Conservation (phyloP, 2,888 invertebrate species). For the Thereva nobilitata region DNA sequence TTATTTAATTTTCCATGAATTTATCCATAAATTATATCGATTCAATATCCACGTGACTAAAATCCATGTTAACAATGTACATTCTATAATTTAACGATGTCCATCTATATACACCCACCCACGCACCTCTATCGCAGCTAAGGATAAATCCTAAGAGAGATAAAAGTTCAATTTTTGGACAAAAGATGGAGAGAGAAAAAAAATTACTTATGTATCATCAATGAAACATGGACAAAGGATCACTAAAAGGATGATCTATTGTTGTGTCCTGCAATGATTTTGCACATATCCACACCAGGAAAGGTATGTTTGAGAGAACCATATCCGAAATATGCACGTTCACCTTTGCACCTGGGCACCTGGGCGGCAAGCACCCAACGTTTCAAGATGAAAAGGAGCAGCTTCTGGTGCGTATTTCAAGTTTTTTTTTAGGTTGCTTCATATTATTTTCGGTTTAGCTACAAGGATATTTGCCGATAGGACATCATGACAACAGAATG, state of each 20-base stretch:
- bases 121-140: neutral
- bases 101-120: neutral
- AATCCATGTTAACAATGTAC: neutral
- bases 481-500: slow-evolving; percentile 15
- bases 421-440: neutral
- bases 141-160: neutral
- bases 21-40: slow-evolving; percentile 3
- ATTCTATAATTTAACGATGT: neutral
- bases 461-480: slow-evolving; percentile 13
- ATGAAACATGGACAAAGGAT: slow-evolving; percentile 23
- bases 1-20: neutral
- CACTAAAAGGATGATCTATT: slow-evolving; percentile 19
- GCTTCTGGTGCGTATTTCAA: slow-evolving; percentile 14
- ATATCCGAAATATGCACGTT: slow-evolving; percentile 25
- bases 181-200: too few species aligned
- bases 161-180: neutral
- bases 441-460: neutral
- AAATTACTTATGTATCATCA: slow-evolving; percentile 13
- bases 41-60: slow-evolving; percentile 25
- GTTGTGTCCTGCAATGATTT: slow-evolving; percentile 24
- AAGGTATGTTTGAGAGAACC: neutral
- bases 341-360: slow-evolving; percentile 29
- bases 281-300: slow-evolving; percentile 3
- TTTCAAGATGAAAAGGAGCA: slow-evolving; percentile 15
- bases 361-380: slow-evolving; percentile 2